Percentiles rank a stretch among this genome's conserved stretches.
These are phyloP conservation scores for Hemiscyllium ocellatum DNA, from an alignment of 2,113 vertebrate genomes.

Conservation along the genomic window DNA sequence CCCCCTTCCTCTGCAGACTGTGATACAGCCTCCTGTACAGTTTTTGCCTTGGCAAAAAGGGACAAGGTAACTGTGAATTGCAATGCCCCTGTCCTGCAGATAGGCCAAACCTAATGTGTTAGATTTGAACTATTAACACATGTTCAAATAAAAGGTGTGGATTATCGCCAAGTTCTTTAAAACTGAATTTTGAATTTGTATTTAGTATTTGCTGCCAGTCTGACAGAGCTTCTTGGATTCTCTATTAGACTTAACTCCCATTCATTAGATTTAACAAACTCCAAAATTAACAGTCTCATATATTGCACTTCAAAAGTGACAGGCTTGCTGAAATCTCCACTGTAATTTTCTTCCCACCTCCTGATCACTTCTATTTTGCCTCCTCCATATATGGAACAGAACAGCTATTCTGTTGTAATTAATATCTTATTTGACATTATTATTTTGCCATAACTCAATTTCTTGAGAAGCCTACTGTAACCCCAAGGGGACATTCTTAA, in stretches of 20 bases:
- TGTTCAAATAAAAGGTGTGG: not conserved
- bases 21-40: not conserved
- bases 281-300: not conserved
- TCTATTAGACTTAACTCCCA: not conserved
- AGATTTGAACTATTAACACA: not conserved
- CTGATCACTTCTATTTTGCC: not conserved
- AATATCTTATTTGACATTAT: not conserved
- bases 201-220: not conserved
- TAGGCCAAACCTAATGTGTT: not conserved
- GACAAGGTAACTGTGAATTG: not conserved
- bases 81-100: not conserved
- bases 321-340: not conserved
- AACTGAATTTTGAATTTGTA: not conserved
- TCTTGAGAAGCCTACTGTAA: not conserved
- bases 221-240: not conserved
- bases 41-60: not conserved
- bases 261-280: not conserved
- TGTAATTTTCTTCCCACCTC: not conserved
- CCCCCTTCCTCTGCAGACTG: not conserved
- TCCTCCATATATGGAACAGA: not conserved
- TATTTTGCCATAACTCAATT: not conserved
- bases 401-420: not conserved
- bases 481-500: not conserved
- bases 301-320: not conserved
- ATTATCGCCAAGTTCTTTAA: not conserved